Evolutionary conservation across 2,888 invertebrate species (phyloP).

Genomic region (Lasioglossum figueresi): DNA sequence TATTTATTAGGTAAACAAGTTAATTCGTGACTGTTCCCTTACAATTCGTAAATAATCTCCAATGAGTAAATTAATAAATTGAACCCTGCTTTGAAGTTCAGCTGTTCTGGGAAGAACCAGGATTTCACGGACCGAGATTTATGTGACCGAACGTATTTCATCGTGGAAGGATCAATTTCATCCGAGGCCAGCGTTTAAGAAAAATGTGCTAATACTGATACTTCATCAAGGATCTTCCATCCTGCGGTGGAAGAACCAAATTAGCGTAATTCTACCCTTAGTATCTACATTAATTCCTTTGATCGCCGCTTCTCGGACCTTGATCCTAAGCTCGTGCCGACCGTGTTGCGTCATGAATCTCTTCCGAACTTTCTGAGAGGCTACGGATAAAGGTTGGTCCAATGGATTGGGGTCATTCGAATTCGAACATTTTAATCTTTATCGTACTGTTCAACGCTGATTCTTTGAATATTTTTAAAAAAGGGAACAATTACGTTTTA

Average conservation of each 20-base stretch:
- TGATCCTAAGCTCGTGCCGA: conserved; percentile 16
- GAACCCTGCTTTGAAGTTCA: neutral
- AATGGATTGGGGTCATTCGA: neutral
- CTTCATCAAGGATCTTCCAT: conserved; percentile 36
- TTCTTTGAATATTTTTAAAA: no score
- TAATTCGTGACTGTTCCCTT: no score
- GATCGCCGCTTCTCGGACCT: conserved; percentile 15
- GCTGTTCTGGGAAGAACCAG: neutral
- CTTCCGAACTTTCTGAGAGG: neutral
- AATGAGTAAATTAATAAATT: neutral
- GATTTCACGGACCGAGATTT: neutral
- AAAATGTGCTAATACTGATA: conserved; percentile 22
- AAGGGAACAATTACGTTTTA: no score
- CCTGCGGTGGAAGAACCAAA: conserved; percentile 30
- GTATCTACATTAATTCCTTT: conserved; percentile 33
- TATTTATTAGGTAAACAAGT: no score
- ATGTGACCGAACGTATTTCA: neutral
- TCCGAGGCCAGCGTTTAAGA: neutral
- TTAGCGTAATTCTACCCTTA: conserved; percentile 46
- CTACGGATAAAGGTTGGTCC: neutral
- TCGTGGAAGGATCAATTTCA: neutral
- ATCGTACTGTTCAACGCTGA: neutral
- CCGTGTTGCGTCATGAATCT: neutral
- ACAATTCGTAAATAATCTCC: neutral
- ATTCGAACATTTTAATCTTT: neutral